These are phyloP conservation scores for Brachylomia viminalis DNA, from an alignment of 2,888 invertebrate species.

Conservation along the genomic window DNA sequence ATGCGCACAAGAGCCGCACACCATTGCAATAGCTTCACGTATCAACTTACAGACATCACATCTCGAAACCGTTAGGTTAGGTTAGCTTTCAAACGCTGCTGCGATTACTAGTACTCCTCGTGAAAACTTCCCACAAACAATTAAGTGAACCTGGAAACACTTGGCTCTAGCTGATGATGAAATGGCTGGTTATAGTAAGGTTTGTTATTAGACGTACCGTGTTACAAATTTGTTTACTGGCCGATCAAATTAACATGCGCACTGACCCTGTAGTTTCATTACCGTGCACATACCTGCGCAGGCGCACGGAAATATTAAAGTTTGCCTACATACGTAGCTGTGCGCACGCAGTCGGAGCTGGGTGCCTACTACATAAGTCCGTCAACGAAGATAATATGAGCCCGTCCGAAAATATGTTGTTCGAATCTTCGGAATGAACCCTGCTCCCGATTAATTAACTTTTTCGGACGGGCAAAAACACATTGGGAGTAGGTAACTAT, in stretches of 20 bases:
- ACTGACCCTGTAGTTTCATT: constrained; percentile 56
- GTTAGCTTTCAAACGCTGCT: not conserved
- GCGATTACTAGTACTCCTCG: not conserved
- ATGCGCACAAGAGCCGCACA: constrained; percentile 2
- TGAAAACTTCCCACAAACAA: not conserved
- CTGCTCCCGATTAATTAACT: no score
- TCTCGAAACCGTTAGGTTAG: no score
- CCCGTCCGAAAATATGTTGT: no score
- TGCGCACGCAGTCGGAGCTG: constrained; percentile 4
- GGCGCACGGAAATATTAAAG: constrained; percentile 30
- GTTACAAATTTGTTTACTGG: constrained; percentile 45
- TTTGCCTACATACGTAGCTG: not conserved
- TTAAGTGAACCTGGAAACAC: not conserved
- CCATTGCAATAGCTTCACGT: not conserved
- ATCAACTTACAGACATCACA: no score
- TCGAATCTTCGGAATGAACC: no score
- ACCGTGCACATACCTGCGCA: constrained; percentile 8
- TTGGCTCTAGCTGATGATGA: not conserved
- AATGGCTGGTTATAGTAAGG: not conserved
- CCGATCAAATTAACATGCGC: constrained; percentile 55
- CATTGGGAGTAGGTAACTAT: no score
- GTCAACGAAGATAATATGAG: no score
- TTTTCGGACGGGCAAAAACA: no score
- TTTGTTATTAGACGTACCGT: constrained; percentile 17
- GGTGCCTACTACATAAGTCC: no score